Evolutionary conservation across 2,113 vertebrate genomes (phyloP), one percentile per base, ranked within the genome.

Genomic region (Anhinga anhinga): DNA sequence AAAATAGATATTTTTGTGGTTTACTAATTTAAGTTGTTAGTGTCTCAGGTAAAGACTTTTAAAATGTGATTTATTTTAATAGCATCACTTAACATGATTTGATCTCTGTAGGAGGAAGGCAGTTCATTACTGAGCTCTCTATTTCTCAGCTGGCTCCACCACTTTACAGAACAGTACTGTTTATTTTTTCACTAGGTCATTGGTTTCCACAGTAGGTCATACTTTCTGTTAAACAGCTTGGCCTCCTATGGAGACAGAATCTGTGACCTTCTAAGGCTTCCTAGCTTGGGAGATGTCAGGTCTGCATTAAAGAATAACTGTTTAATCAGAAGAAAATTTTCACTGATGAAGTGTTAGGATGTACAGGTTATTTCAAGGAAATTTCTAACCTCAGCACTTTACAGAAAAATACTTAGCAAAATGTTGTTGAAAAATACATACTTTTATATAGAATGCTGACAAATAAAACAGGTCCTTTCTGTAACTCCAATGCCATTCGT

Each of bases 201-300:
- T 95, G 66, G 47, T 89, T 97, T 96, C 96, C 58, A 29, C 81
- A 70, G 58, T 88, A 85, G 66, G 95, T 73, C 96, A 93, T 74
- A 94, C 82, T 95, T 95, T 79, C 81, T 95, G 55, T 82, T 96
- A 77, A 56, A 96, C 94, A 93, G 58, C 40, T 96, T 95, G 77
- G 61, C 42, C 67, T 94, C 78, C 96, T 90, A 83, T 76, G 71
- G 83, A 93, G 90, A 44, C 58, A 96, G 85, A 95, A 87, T 95
- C 56, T 97, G 86, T 97, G 88, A 91, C 85, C 40, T 89, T 96
- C 91, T 25, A 53, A 90, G 42, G 14, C 58, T 96, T 94, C 47
- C 70, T 94, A 55, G 40, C 84, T 32, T 81, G 13, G 55, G 90
- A 95, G 29, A 85, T 73, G 47, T 88, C 78, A 87, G 70, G 40